phyloP scores from a whole-genome alignment of 2,888 invertebrate species.

The Ennomos erosarius region DNA sequence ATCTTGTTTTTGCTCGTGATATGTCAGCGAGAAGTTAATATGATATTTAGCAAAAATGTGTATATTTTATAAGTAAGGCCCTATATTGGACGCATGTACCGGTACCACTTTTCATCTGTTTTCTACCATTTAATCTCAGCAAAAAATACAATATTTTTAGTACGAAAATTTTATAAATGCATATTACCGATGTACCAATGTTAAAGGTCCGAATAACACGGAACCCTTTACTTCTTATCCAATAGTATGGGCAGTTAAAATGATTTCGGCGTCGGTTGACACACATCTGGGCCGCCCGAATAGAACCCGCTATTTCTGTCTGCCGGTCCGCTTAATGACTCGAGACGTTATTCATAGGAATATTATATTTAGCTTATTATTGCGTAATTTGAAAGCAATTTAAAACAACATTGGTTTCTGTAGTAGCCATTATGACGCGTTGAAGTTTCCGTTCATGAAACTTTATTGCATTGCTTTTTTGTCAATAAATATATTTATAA shows the following conservation, averaged over 20 bases:
- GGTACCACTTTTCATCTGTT: too few relatives aligned
- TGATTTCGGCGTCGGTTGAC: constrained; percentile 71
- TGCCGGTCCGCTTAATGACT: constrained; percentile 71
- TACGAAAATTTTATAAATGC: not conserved
- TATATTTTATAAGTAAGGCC: too few relatives aligned
- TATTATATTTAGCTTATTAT: constrained; percentile 58
- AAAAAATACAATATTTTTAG: not conserved
- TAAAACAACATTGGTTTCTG: constrained; percentile 32
- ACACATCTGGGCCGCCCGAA: constrained; percentile 73
- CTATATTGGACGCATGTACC: too few relatives aligned
- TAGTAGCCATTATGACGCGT: constrained; percentile 19
- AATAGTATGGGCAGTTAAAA: constrained; percentile 62
- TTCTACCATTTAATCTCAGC: too few relatives aligned
- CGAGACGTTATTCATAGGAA: constrained; percentile 65
- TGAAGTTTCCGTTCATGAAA: constrained; percentile 8
- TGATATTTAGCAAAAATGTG: too few relatives aligned
- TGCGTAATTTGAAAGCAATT: constrained; percentile 54
- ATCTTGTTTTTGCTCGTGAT: too few relatives aligned
- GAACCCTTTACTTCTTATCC: constrained; percentile 53
- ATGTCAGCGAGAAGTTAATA: too few relatives aligned
- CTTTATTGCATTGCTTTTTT: not conserved
- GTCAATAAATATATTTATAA: too few relatives aligned
- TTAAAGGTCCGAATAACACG: constrained; percentile 26
- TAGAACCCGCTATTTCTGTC: constrained; percentile 74
- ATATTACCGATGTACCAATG: not conserved